Evolutionary conservation across 2,797 vertebrate genomes (phyloP).

Genomic region (Psittacula derbiana): DNA sequence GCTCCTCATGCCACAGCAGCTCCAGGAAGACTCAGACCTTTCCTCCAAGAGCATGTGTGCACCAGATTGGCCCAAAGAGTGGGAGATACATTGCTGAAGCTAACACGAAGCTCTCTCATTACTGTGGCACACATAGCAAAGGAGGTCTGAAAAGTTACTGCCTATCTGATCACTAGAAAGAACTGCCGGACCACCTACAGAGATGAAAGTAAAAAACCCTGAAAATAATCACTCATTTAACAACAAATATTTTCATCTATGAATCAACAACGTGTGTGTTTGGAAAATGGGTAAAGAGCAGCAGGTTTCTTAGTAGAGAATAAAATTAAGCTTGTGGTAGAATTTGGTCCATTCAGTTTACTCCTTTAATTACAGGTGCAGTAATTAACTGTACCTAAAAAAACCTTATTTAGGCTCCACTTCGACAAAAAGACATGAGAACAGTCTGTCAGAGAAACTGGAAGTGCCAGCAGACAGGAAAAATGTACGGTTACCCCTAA

Average conservation of each 20-base stretch:
- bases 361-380: not conserved
- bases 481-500: not conserved
- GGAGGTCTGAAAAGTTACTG: not conserved
- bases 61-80: not conserved
- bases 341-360: not conserved
- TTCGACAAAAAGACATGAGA: not conserved
- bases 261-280: not conserved
- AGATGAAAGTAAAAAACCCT: not conserved
- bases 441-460: not conserved
- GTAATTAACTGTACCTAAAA: not conserved
- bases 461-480: not conserved
- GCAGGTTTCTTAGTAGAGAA: not conserved
- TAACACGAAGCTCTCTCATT: rapidly evolving
- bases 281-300: not conserved
- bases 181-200: not conserved
- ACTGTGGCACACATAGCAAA: not conserved
- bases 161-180: not conserved
- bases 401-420: not conserved
- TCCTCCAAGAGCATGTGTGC: not conserved
- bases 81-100: not conserved
- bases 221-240: not conserved
- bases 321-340: not conserved
- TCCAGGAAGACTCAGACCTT: not conserved
- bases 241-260: not conserved
- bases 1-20: not conserved